Evolutionary conservation across 2,888 invertebrate genomes (phyloP).

Genomic region (Lochmaea capreae): DNA sequence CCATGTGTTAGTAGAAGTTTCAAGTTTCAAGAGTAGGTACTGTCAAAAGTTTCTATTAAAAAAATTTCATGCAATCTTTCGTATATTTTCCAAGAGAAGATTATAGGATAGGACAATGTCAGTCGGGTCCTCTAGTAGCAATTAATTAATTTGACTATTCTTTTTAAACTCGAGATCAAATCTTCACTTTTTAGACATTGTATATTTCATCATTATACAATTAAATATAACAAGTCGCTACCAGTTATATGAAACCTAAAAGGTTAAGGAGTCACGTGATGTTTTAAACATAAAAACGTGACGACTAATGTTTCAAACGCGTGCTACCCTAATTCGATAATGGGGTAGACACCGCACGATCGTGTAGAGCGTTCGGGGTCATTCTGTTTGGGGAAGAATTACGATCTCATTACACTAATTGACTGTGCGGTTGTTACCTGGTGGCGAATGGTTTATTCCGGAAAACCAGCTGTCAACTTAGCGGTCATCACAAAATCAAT

Average conservation of each 20-base stretch:
- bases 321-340: conserved; percentile 55
- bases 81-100: no score
- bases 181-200: no score
- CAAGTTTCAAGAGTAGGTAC: no score
- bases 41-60: no score
- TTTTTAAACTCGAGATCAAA: no score
- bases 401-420: conserved; percentile 56
- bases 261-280: conserved; percentile 49
- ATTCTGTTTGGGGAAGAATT: conserved; percentile 53
- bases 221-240: conserved; percentile 19
- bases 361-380: conserved; percentile 35
- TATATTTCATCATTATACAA: not conserved
- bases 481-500: conserved; percentile 24
- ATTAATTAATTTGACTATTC: no score
- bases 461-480: conserved; percentile 36
- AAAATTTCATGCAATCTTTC: no score
- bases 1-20: no score
- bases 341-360: conserved; percentile 45
- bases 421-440: conserved; percentile 48
- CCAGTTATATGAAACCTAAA: conserved; percentile 15
- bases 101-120: no score
- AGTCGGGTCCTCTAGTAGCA: no score
- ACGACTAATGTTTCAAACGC: conserved; percentile 51
- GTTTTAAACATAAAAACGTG: conserved; percentile 52
- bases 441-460: conserved; percentile 27